A percentile compares a stretch with the other conserved stretches of the same genome.
Conservation (phyloP, 2,888 invertebrate genomes). For the Cataglyphis cursor region DNA sequence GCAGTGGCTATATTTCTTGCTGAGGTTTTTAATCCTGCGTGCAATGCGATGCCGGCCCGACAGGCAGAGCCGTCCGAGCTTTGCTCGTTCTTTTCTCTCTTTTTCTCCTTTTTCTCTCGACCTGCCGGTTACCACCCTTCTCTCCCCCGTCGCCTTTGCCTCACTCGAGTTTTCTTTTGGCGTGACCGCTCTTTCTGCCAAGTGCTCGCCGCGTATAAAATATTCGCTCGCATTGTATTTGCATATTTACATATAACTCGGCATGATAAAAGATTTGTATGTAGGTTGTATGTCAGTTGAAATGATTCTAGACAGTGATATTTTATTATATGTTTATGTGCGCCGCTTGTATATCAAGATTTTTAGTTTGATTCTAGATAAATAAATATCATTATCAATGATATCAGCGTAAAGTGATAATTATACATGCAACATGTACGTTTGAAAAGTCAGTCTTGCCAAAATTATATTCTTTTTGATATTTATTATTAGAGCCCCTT, state of each 20-base stretch:
- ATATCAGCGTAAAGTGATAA: neutral
- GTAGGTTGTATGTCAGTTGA: neutral
- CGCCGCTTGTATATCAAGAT: conserved; percentile 28
- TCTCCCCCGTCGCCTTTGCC: conserved; percentile 51
- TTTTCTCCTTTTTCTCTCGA: conserved; percentile 1
- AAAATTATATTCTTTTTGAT: neutral
- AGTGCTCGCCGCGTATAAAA: conserved; percentile 62
- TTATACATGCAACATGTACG: neutral
- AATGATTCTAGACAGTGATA: conserved; percentile 37
- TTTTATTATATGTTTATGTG: conserved; percentile 59
- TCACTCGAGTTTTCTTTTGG: conserved; percentile 52
- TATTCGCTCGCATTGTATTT: conserved; percentile 58
- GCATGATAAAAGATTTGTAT: conserved; percentile 47
- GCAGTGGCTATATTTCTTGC: conserved; percentile 82
- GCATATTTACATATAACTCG: conserved; percentile 60
- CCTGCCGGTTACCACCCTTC: conserved; percentile 43
- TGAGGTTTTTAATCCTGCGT: conserved; percentile 82
- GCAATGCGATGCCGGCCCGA: conserved; percentile 77
- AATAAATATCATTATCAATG: conserved; percentile 19
- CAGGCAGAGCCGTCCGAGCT: conserved; percentile 67
- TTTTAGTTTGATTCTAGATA: conserved; percentile 8
- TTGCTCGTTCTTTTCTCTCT: conserved; percentile 54
- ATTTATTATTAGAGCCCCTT: too few relatives aligned
- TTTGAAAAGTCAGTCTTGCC: neutral
- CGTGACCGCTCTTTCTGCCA: conserved; percentile 56